Base-by-base conservation (phyloP, 2,888 invertebrate species). In the Drosophila peninsularis region DNA sequence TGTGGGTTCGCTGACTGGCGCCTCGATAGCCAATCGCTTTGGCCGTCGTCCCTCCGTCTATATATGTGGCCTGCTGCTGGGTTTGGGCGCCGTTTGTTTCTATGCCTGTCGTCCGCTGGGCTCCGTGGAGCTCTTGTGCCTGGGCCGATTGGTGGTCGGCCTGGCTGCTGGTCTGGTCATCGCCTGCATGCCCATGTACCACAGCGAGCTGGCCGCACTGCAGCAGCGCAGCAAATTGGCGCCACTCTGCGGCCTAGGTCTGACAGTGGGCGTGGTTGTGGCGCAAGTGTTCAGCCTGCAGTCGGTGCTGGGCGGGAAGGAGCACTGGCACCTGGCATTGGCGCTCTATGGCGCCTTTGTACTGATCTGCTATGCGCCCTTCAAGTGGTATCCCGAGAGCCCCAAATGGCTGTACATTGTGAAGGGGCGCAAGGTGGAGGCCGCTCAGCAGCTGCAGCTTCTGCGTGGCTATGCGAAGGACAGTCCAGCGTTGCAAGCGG, bases 171-270 rank as follows among this genome's bases (percentile, higher is more conserved):
- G 98, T 71, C 93, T 98, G 37, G 96, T 96, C 60, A 97, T 97
- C n/a, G 95, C 96, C 74, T 94, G 97, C 70, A 94, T 97, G 77
- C 97, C 98, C 0, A 96, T 98, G 96, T 98, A 98, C 92, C 93
- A 98, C 87, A 95, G 96, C 3, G 98, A 98, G 93, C 93, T 98
- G 74, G 95, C 98, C 0, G 98, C 98, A 0, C 84, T 95, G 4
- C 93, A 93, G 24, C 93, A 97, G 44, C 94, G 97, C 32, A 98
- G 98, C 14, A 95, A 96, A 3, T 93, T 97, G 90, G 98, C 98
- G 2, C 96, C 96, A 1, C 83, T 91, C 19, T 75, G 95, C 97
- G 82, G 96, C 95, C 84, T 92, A 42, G 92, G 92, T 5, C 69
- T 92, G 4, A 92, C 91, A 0, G 89, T 82, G 32, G 92, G 92